Percentiles rank a stretch among this genome's conserved stretches.
Conservation (phyloP, 1,140 invertebrate genomes). For the Aphaenogaster floridana region DNA sequence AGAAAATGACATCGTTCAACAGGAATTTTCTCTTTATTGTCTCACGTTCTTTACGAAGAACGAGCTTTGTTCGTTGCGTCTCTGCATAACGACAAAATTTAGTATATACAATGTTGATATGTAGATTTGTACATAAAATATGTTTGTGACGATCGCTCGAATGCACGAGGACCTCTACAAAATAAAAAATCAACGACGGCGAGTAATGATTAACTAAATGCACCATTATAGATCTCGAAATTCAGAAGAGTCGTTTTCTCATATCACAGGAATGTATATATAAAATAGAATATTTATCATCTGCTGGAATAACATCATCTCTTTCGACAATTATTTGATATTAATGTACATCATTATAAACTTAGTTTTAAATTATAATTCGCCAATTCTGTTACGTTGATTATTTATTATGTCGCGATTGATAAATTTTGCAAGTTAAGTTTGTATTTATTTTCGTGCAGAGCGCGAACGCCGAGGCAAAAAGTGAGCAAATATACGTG, state of each 20-base stretch:
- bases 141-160: not conserved
- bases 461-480: not conserved
- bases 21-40: conserved; percentile 28
- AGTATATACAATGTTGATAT: conserved; percentile 69
- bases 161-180: not conserved
- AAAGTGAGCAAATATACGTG: conserved; percentile 45
- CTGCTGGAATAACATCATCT: not conserved
- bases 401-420: conserved; percentile 5
- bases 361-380: not conserved
- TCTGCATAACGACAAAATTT: conserved; percentile 70
- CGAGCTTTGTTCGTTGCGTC: conserved; percentile 54
- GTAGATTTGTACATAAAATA: conserved; percentile 73
- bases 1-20: conserved; percentile 63
- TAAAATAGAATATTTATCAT: not conserved
- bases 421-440: conserved; percentile 12
- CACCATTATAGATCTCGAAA: not conserved
- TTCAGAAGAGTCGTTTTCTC: not conserved
- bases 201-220: conserved; percentile 11
- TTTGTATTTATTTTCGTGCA: conserved; percentile 16
- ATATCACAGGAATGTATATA: not conserved
- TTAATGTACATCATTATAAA: not conserved
- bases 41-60: conserved; percentile 8
- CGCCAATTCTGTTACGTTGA: not conserved
- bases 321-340: not conserved
- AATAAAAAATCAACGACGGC: not conserved